phyloP scores from a whole-genome alignment of 2,888 invertebrate genomes.

The Pediacus dermestoides region DNA sequence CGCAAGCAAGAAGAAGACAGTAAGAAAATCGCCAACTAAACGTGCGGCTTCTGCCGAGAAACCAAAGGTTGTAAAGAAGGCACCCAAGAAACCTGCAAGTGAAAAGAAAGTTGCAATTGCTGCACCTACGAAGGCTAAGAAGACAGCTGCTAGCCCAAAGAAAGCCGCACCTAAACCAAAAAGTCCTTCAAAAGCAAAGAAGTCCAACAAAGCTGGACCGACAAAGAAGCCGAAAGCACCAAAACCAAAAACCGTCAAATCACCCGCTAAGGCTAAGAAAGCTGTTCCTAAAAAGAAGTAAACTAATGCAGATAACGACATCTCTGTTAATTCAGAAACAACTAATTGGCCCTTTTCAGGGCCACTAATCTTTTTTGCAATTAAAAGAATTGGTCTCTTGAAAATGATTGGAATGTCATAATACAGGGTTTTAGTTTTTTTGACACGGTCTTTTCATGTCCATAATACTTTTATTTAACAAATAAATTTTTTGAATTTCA shows the following conservation, averaged over 20 bases:
- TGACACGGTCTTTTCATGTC: too few relatives aligned
- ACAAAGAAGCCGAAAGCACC: conserved; percentile 17
- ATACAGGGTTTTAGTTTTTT: too few relatives aligned
- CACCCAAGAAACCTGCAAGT: conserved; percentile 11
- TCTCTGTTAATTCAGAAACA: too few relatives aligned
- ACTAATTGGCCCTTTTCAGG: too few relatives aligned
- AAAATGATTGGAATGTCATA: too few relatives aligned
- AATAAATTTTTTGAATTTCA: too few relatives aligned
- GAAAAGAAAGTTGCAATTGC: conserved; percentile 9
- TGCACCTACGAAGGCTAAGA: too few relatives aligned
- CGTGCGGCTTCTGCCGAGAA: conserved; percentile 6
- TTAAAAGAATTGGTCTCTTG: too few relatives aligned
- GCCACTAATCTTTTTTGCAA: too few relatives aligned
- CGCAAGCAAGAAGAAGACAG: conserved; percentile 25
- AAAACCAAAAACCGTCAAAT: conserved; percentile 15
- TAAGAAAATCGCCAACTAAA: conserved; percentile 17
- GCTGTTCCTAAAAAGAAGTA: conserved; percentile 11
- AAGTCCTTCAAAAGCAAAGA: conserved; percentile 14
- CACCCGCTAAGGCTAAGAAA: conserved; percentile 11
- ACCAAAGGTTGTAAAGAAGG: background rate
- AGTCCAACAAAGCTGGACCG: conserved; percentile 14
- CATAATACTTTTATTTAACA: too few relatives aligned
- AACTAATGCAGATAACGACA: too few relatives aligned
- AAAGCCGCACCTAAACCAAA: conserved; percentile 7
- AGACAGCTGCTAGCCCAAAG: conserved; percentile 1